A percentile compares a stretch with the other conserved stretches of the same genome.
Evolutionary conservation across 2,113 vertebrate genomes (phyloP).

Genomic region (Tiliqua scincoides): DNA sequence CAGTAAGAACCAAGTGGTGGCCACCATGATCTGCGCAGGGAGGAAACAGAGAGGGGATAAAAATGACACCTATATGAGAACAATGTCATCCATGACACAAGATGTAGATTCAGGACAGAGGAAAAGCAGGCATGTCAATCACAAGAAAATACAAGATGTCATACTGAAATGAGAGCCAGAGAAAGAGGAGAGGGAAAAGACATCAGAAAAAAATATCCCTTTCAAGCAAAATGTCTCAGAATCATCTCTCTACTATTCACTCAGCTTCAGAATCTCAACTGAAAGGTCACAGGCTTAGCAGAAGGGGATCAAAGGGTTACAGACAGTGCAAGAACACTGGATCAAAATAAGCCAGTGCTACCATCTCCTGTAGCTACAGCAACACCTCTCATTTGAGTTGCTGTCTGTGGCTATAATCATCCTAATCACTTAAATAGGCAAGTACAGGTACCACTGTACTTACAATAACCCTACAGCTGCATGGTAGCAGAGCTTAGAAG

Average conservation of each 20-base stretch:
- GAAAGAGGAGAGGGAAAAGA: too few species aligned
- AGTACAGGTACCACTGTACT: neutral
- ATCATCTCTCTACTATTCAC: neutral
- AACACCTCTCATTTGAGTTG: neutral
- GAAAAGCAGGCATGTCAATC: neutral
- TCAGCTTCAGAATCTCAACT: neutral
- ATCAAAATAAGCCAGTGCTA: neutral
- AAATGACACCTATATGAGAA: neutral
- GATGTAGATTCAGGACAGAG: neutral
- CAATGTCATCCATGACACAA: neutral
- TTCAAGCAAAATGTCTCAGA: neutral
- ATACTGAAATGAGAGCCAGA: neutral
- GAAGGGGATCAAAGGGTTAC: neutral
- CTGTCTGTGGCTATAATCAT: neutral
- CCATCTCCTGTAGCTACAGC: neutral
- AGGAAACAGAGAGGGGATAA: neutral
- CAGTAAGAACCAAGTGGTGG: neutral
- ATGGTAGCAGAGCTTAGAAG: slow-evolving; percentile 29
- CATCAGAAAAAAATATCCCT: neutral
- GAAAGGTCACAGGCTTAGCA: neutral
- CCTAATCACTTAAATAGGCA: neutral
- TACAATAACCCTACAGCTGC: slow-evolving; percentile 37
- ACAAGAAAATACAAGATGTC: neutral
- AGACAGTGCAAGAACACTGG: neutral
- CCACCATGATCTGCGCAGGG: neutral